Evolutionary conservation across 2,113 vertebrate genomes (phyloP), one percentile per base, ranked within the genome.

Genomic region (Myanophis thanlyinensis): DNA sequence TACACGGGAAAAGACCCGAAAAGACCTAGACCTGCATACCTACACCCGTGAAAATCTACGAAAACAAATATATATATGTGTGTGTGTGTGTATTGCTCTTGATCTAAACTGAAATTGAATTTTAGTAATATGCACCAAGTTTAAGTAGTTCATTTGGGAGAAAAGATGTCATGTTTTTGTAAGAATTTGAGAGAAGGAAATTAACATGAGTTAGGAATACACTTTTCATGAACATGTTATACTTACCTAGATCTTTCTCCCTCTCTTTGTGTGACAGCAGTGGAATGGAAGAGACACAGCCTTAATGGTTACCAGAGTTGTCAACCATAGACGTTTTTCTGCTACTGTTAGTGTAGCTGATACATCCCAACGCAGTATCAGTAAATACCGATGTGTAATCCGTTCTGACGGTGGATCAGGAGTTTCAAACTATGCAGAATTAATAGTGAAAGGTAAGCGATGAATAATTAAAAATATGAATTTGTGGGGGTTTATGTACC

Each of bases 241-340:
- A 88, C 35, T 88, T 40, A 88, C 4, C 10, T 88, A 53, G 51
- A n/a, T n/a, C 30, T 87, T 25, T 51, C 49, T 35, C 23, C 85
- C 22, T 80, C 5, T 87, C 5, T 87, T 52, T 52, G 35, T 53
- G 9, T 88, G 94, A 46, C 98, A 99, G 99, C 99, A 99, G 94
- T 99, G 99, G 99, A 99, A 99, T 0, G 99, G 99, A 7, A 98
- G 98, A 92, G 99, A 99, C 97, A 99, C 99, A 0, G 98, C 99
- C 0, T 95, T 99, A 93, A 99, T 99, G 99, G 98, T 99, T 94
- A 99, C 99, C 62, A 97, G 99, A 4, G 99, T 99, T 93, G 98
- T 99, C 93, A 99, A 99, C 98, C 99, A 99, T 93, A 93, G 99
- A 0, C 98, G 99, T 1, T 99, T 99, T 96, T 99, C 99, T 0